phyloP scores from a whole-genome alignment of 2,888 invertebrate genomes.

The Platynereis dumerilii region DNA sequence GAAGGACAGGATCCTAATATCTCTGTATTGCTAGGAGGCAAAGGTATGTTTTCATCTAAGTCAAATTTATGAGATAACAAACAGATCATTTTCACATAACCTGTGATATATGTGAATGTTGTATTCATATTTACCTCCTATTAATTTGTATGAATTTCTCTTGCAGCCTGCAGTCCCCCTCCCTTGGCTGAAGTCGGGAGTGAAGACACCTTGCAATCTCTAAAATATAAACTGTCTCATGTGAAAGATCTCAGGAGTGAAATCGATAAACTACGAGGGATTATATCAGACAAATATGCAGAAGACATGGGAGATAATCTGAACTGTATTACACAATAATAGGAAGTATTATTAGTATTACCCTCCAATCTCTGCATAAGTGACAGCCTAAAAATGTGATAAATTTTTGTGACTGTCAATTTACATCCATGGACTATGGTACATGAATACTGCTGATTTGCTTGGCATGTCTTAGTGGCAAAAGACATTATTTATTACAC shows the following conservation, averaged over 20 bases:
- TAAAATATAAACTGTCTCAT: conserved; percentile 33
- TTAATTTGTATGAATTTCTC: neutral
- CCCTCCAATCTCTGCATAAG: too few relatives aligned
- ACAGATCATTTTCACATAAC: too few relatives aligned
- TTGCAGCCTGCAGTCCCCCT: conserved; percentile 1
- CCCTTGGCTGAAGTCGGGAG: conserved; percentile 5
- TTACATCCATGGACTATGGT: too few relatives aligned
- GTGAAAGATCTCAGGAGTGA: conserved; percentile 47
- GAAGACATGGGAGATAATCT: conserved; percentile 57
- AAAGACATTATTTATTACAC: too few relatives aligned
- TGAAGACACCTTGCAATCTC: conserved; percentile 18
- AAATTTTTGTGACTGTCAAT: too few relatives aligned
- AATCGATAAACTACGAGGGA: conserved; percentile 51
- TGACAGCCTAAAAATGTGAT: too few relatives aligned
- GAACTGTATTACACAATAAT: conserved; percentile 52
- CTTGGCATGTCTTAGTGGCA: too few relatives aligned
- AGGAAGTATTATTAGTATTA: neutral
- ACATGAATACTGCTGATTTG: too few relatives aligned
- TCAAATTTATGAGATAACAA: too few relatives aligned
- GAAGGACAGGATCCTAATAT: conserved; percentile 57
- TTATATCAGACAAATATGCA: conserved; percentile 56
- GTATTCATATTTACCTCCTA: neutral
- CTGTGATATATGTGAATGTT: conserved; percentile 1
- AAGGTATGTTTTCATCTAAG: conserved; percentile 47
- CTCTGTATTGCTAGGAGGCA: conserved; percentile 51